These are phyloP conservation scores for Druon quercuslanigerum DNA, from an alignment of 1,140 invertebrate species.

Conservation along the genomic window DNA sequence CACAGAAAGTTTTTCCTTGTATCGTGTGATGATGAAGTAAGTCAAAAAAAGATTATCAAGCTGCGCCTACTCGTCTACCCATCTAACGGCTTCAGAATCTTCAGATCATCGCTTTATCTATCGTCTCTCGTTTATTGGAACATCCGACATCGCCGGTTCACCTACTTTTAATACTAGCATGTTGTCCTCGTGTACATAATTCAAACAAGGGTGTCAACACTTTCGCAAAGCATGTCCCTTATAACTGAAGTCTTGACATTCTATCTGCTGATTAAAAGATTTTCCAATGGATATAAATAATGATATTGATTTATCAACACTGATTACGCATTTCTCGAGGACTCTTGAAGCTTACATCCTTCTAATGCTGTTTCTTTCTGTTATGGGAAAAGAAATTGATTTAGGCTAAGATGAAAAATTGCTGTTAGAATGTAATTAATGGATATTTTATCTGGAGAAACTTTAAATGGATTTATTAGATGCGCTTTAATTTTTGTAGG, in stretches of 20 bases:
- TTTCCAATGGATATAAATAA: background rate
- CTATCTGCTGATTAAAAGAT: background rate
- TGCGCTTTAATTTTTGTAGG: background rate
- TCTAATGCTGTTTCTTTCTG: background rate
- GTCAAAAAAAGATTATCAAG: background rate
- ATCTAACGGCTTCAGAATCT: background rate
- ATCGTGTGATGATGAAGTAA: background rate
- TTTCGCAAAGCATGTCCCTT: conserved; percentile 2
- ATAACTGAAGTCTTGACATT: background rate
- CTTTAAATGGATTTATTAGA: background rate
- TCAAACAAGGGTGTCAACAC: conserved; percentile 10
- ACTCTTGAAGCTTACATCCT: background rate
- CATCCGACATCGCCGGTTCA: conserved; percentile 1
- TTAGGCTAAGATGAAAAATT: background rate
- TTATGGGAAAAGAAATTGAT: background rate
- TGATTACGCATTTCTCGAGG: background rate
- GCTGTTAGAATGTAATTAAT: background rate
- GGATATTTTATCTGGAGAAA: conserved; percentile 4
- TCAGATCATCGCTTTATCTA: background rate
- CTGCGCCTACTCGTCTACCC: background rate
- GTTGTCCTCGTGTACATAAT: background rate
- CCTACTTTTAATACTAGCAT: conserved; percentile 6
- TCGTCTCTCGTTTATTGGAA: conserved; percentile 2
- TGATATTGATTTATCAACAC: background rate
- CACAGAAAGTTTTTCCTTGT: background rate